These are phyloP conservation scores for Drosophila varians DNA, from an alignment of 1,140 invertebrate species.

Conservation along the genomic window DNA sequence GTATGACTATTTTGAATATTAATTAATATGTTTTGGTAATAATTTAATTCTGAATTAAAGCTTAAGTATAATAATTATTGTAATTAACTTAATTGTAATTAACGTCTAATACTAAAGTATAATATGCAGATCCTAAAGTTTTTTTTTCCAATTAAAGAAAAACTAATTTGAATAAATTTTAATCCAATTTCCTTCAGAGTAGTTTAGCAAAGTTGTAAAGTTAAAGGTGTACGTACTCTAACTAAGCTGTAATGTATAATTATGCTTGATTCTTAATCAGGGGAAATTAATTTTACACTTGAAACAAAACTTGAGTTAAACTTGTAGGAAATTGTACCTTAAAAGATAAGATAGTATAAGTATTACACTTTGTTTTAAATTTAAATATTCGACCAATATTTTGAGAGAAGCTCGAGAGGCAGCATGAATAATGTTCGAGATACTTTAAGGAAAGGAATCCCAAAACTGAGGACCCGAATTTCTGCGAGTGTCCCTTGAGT, in stretches of 20 bases:
- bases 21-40: too few species aligned
- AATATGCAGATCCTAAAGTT: too few species aligned
- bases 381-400: too few species aligned
- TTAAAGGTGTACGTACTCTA: background rate
- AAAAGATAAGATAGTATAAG: too few species aligned
- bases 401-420: background rate
- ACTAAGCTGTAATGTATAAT: background rate
- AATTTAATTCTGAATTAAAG: too few species aligned
- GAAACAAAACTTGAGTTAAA: too few species aligned
- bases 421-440: background rate
- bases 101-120: too few species aligned
- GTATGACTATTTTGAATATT: too few species aligned
- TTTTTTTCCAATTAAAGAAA: background rate
- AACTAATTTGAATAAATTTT: background rate
- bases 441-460: background rate
- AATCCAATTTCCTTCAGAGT: background rate
- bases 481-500: background rate
- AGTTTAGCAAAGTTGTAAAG: background rate
- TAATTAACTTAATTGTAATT: too few species aligned
- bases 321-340: too few species aligned
- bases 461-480: background rate
- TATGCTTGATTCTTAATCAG: background rate
- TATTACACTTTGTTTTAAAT: too few species aligned
- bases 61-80: too few species aligned
- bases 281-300: background rate